Evolutionary conservation across 1,140 invertebrate genomes (phyloP), one percentile per base, ranked within the genome.

Genomic region (Carposina sasakii): DNA sequence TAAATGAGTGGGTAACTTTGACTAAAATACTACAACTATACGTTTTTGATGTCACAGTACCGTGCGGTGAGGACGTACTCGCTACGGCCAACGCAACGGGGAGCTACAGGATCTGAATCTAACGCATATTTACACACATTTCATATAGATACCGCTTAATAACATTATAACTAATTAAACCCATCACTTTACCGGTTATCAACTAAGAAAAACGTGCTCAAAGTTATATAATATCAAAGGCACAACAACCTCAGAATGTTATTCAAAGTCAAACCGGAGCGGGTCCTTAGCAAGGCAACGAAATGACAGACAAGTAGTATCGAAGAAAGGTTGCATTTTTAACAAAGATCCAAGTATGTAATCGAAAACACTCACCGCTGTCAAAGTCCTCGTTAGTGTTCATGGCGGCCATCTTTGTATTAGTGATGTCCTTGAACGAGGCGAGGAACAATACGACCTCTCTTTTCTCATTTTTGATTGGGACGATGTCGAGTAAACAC

Each of bases 401-500:
- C 89, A 91, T 89, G 84, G 91, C 91, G 52, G 89, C 89, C 90
- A 93, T 93, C 84, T 96, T 96, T 47, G 93, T 94, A 71, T 94
- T 90, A 19, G 96, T 97, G 78, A 98, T 96, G 81, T 98, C 96
- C 86, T 99, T 99, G 88, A 98, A 96, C 0, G 96, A 98, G 37
- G 96, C 96, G 63, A 99, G 88, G 72, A 97, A 98, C 45, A 99
- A 88, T 0, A 99, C 97, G 60, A 98, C 96, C 87, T 98, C 96
- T 52, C 96, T 89, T 82, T 98, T 98, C 76, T 99, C 96, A 89
- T 99, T 99, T 87, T 98, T 98, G 85, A 99, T 99, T 67, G 96
- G 96, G 30, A 98, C 96, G 76, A 99, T 98, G 85, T 99, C 97
- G 83, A 99, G 89, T 52, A 98, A 88, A 84, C 97, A 99, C 93